Conservation (phyloP, 2,888 invertebrate genomes). For the Shargacucullia verbasci region DNA sequence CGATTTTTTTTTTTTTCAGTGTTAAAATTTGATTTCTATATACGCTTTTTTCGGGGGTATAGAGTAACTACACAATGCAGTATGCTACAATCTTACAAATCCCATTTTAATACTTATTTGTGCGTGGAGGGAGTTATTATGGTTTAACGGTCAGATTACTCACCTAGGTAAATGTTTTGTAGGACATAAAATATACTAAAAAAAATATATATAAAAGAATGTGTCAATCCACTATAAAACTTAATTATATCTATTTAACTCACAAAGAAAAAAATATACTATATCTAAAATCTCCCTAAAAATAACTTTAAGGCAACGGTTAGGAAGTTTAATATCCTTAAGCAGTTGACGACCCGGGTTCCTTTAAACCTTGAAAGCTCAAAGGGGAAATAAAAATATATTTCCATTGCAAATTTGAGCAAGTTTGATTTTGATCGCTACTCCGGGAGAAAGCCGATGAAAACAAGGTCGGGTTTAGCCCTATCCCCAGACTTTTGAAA, state of each 20-base stretch:
- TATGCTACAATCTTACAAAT: too few species aligned
- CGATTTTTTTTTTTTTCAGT: too few species aligned
- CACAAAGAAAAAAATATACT: conserved; percentile 35
- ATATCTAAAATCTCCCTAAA: conserved; percentile 46
- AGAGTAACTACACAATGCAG: too few species aligned
- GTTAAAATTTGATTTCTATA: too few species aligned
- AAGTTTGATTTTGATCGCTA: conserved; percentile 79
- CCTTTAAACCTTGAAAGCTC: conserved; percentile 73
- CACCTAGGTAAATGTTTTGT: too few species aligned
- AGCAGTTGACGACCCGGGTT: conserved; percentile 72
- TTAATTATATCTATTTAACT: conserved; percentile 9
- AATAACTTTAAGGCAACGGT: conserved; percentile 58
- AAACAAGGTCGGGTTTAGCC: conserved; percentile 61
- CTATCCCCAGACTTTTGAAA: conserved; percentile 43
- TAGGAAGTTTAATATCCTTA: conserved; percentile 74
- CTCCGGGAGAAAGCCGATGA: conserved; percentile 66
- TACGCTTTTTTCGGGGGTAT: too few species aligned
- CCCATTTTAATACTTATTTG: too few species aligned
- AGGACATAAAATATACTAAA: too few species aligned
- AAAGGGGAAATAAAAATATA: conserved; percentile 81
- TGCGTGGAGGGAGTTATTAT: too few species aligned
- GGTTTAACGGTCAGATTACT: too few species aligned
- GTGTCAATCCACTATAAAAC: background rate
- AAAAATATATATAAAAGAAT: too few species aligned
- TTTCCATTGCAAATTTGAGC: conserved; percentile 77